Percentiles rank a stretch among this genome's conserved stretches.
phyloP scores from a whole-genome alignment of 2,888 invertebrate genomes.

The Epinotia bilunana region DNA sequence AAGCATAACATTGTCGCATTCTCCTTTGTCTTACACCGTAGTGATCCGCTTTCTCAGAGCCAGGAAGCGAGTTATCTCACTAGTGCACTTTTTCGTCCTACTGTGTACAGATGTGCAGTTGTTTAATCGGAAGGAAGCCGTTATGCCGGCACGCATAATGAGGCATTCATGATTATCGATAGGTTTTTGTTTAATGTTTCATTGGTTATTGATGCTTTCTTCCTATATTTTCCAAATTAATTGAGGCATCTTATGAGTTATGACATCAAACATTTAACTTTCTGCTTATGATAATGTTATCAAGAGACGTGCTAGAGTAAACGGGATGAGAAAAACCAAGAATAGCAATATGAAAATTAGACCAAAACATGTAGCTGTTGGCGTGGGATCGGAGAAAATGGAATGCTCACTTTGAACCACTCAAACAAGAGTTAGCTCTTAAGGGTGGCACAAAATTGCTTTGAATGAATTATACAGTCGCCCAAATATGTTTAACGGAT shows the following conservation, averaged over 20 bases:
- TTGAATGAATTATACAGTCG: no score
- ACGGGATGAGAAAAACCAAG: no score
- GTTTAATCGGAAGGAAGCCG: conserved; percentile 38
- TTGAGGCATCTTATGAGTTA: neutral
- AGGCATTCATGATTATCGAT: conserved; percentile 8
- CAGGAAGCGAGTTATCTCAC: conserved; percentile 41
- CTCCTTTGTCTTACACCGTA: conserved; percentile 28
- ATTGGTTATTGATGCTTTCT: neutral
- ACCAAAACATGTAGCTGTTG: no score
- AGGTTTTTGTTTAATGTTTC: neutral
- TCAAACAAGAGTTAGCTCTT: no score
- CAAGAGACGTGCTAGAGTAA: no score
- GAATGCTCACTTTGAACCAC: no score
- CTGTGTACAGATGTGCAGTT: neutral
- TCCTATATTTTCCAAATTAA: neutral
- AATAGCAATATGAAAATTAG: no score
- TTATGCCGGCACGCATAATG: conserved; percentile 16
- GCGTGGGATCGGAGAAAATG: no score
- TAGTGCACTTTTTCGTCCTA: conserved; percentile 12
- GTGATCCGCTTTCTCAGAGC: conserved; percentile 34
- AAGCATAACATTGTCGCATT: conserved; percentile 35
- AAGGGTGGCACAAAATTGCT: no score
- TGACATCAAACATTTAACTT: no score
- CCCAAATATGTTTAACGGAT: no score
- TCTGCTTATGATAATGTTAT: no score